Conservation (phyloP, 2,888 invertebrate genomes). For the Bellardia bayeri region DNA sequence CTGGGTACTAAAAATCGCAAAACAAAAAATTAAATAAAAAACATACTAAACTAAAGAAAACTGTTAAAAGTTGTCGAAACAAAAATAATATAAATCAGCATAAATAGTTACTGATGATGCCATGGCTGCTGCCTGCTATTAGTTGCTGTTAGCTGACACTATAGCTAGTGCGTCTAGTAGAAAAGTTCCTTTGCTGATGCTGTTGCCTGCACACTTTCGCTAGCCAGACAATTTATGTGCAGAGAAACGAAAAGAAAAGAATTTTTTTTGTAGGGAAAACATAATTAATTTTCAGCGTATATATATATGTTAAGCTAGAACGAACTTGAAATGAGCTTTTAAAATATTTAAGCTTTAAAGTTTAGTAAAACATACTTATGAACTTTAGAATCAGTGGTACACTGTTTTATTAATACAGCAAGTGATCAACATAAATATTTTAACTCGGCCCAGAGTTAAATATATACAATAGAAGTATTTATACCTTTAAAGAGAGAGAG, state of each 20-base stretch:
- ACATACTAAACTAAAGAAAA: slow-evolving; percentile 34
- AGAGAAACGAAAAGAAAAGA: not conserved
- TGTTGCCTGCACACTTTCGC: slow-evolving; percentile 29
- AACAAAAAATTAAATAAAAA: too few relatives aligned
- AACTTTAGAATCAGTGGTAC: too few relatives aligned
- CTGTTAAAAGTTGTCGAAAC: slow-evolving; percentile 57
- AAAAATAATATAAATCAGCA: slow-evolving; percentile 62
- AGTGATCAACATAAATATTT: too few relatives aligned
- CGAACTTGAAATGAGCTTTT: slow-evolving; percentile 25
- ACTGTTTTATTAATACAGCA: too few relatives aligned
- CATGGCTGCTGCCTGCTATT: not conserved
- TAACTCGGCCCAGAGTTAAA: too few relatives aligned
- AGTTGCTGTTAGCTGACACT: not conserved
- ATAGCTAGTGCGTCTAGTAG: not conserved
- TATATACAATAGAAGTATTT: too few relatives aligned
- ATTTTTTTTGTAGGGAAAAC: not conserved
- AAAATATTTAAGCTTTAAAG: not conserved
- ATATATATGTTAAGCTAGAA: not conserved
- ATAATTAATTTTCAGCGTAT: slow-evolving; percentile 26
- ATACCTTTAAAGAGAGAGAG: too few relatives aligned
- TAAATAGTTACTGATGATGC: slow-evolving; percentile 35
- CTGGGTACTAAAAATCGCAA: slow-evolving; percentile 19
- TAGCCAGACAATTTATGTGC: slow-evolving; percentile 44
- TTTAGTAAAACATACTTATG: too few relatives aligned
- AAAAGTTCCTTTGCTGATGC: not conserved